Evolutionary conservation across 2,797 vertebrate genomes (phyloP).

Genomic region (Ptychadena robeensis): DNA sequence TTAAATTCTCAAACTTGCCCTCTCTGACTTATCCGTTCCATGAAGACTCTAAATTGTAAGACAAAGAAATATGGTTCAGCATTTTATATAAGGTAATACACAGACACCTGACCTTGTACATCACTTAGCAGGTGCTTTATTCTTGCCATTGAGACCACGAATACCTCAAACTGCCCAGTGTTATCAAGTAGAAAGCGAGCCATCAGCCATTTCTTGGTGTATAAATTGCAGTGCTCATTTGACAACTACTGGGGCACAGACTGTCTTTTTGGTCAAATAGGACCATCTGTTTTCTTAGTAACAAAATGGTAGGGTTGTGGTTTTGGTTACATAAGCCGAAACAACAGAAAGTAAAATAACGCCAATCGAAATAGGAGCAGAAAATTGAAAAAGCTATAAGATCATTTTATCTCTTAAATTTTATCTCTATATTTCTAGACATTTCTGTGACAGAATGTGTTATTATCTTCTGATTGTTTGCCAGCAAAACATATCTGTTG

Average conservation of each 20-base stretch:
- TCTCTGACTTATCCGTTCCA: slow-evolving; percentile 22
- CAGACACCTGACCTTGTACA: slow-evolving; percentile 44
- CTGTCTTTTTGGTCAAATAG: background rate
- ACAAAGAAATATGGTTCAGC: slow-evolving; percentile 41
- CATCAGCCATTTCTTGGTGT: slow-evolving; percentile 3
- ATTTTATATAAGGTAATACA: slow-evolving; percentile 48
- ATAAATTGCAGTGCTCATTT: slow-evolving; percentile 8
- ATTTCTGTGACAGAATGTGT: no score
- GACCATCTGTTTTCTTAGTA: background rate
- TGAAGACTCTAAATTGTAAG: slow-evolving; percentile 19
- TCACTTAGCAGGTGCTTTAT: slow-evolving; percentile 32
- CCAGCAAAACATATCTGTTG: background rate
- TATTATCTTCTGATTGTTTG: background rate
- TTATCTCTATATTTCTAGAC: no score
- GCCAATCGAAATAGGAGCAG: no score
- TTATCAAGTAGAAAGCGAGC: slow-evolving; percentile 25
- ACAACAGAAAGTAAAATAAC: no score
- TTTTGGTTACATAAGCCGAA: no score
- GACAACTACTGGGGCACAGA: background rate
- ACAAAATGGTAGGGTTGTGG: no score
- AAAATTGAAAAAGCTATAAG: no score
- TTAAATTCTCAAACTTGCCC: slow-evolving; percentile 44
- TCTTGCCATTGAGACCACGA: slow-evolving; percentile 14
- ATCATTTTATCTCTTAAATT: no score
- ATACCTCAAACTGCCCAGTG: slow-evolving; percentile 22